These are phyloP conservation scores for Crocodylus rhombifer DNA, from an alignment of 2,797 vertebrate genomes.

Conservation along the genomic window DNA sequence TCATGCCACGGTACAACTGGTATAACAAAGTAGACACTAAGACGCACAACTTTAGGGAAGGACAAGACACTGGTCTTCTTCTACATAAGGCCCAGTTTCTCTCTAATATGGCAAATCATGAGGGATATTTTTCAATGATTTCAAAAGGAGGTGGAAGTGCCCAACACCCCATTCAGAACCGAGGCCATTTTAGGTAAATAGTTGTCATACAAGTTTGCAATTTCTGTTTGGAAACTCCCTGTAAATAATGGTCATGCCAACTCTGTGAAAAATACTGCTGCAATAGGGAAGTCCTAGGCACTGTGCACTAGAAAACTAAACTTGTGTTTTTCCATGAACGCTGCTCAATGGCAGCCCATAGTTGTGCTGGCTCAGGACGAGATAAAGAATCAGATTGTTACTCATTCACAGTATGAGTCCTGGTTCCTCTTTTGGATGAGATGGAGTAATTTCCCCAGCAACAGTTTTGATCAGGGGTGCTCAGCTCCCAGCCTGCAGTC, in stretches of 20 bases:
- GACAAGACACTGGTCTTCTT: neutral
- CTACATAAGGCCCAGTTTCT: neutral
- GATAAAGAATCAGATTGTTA: neutral
- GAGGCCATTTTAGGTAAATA: fast-evolving
- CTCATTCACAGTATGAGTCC: neutral
- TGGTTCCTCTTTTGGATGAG: neutral
- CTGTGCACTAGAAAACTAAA: neutral
- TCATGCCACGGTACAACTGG: neutral
- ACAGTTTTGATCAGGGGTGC: too few species aligned
- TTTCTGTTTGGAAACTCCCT: neutral
- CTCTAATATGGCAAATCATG: neutral
- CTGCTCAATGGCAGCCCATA: neutral
- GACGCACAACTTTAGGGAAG: neutral
- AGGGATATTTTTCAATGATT: neutral
- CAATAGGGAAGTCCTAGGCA: neutral
- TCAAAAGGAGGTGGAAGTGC: neutral
- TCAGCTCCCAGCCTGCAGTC: too few species aligned
- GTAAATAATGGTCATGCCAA: neutral
- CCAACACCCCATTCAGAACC: neutral
- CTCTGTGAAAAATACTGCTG: neutral
- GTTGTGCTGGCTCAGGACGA: too few species aligned
- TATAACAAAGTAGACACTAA: neutral
- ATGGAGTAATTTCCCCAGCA: neutral
- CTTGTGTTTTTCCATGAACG: neutral
- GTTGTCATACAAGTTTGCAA: neutral